A percentile compares a stretch with the other conserved stretches of the same genome.
These are phyloP conservation scores for Leptopilina boulardi DNA, from an alignment of 1,140 invertebrate species.

Conservation along the genomic window DNA sequence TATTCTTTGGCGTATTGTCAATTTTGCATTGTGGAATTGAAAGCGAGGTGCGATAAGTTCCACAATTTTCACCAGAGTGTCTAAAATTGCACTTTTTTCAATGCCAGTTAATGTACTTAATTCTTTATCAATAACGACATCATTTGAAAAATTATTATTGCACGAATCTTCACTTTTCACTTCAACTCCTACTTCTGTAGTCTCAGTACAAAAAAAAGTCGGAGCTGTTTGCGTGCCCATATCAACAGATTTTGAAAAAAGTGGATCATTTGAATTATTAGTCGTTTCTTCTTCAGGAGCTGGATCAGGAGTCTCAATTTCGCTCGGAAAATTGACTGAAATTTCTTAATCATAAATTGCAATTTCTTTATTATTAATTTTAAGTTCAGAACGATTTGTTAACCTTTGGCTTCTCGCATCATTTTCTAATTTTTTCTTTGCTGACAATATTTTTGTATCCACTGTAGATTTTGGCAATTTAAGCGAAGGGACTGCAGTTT, in stretches of 20 bases:
- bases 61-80: neutral
- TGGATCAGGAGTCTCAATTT: neutral
- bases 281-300: neutral
- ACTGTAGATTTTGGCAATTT: neutral
- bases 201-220: too few species aligned
- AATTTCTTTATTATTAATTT: neutral
- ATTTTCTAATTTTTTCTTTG: constrained; percentile 5
- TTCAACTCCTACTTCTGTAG: neutral
- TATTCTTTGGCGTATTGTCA: too few species aligned
- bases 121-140: neutral
- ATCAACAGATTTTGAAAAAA: neutral
- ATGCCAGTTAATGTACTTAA: neutral
- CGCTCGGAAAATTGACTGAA: too few species aligned
- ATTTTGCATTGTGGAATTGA: too few species aligned
- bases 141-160: neutral
- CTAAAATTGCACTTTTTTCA: neutral
- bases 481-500: neutral
- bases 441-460: neutral
- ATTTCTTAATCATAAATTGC: too few species aligned
- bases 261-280: neutral
- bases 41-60: neutral
- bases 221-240: neutral
- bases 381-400: neutral
- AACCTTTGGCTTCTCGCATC: neutral
- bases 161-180: neutral